These are phyloP conservation scores for Hemitrygon akajei DNA, from an alignment of 2,797 vertebrate genomes.

Conservation along the genomic window DNA sequence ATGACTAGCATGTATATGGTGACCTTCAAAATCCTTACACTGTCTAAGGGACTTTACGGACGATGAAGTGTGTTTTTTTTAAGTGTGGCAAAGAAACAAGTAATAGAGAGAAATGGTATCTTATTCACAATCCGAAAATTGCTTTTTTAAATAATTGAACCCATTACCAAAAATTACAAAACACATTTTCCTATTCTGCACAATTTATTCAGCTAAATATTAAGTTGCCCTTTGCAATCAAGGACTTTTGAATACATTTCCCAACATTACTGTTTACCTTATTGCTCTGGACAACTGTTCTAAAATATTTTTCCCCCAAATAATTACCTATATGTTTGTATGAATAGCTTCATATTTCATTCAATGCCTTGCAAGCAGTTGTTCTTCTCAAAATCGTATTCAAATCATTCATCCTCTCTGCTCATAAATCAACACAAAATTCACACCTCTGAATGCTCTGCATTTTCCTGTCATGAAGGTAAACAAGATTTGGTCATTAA, in stretches of 20 bases:
- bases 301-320: not conserved
- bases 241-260: not conserved
- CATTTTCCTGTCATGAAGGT: not conserved
- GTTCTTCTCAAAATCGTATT: not conserved
- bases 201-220: not conserved
- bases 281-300: no score
- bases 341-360: slow-evolving; percentile 24
- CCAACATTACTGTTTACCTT: not conserved
- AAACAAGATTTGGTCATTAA: not conserved
- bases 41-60: not conserved
- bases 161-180: not conserved
- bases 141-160: not conserved
- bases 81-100: not conserved
- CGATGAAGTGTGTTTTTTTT: not conserved
- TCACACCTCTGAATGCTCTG: not conserved
- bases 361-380: not conserved
- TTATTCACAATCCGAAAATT: not conserved
- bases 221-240: not conserved
- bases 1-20: no score
- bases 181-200: not conserved
- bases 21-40: no score
- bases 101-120: not conserved
- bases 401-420: not conserved
- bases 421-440: not conserved
- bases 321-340: not conserved